Evolutionary conservation across 2,113 vertebrate species (phyloP).

Genomic region (Crotalus horridus): DNA sequence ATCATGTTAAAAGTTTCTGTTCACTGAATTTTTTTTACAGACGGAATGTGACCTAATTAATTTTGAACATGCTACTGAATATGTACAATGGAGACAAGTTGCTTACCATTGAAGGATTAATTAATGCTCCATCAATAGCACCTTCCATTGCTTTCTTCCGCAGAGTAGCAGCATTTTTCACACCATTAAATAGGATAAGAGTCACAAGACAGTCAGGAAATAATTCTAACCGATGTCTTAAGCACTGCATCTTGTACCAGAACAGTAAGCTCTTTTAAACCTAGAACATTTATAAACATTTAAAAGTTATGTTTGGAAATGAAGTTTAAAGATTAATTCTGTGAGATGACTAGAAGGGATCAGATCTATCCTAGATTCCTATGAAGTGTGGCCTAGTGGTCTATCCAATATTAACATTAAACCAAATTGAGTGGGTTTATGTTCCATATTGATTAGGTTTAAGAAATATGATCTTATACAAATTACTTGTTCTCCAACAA

Average conservation of each 20-base stretch:
- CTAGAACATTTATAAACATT: background rate
- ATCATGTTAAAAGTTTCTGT: background rate
- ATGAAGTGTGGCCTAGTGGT: background rate
- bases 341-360: background rate
- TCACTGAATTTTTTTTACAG: background rate
- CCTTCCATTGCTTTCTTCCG: slow-evolving; percentile 82
- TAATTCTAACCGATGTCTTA: slow-evolving; percentile 77
- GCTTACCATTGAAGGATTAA: slow-evolving; percentile 86
- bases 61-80: background rate
- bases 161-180: slow-evolving; percentile 81
- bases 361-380: background rate
- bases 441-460: background rate
- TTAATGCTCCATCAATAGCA: slow-evolving; percentile 74
- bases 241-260: slow-evolving; percentile 67
- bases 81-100: background rate
- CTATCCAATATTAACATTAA: background rate
- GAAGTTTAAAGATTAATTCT: background rate
- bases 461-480: background rate
- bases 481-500: background rate
- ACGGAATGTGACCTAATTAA: background rate
- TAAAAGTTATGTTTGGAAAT: background rate
- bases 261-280: background rate
- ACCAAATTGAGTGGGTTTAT: background rate
- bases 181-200: slow-evolving; percentile 81
- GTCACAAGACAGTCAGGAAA: slow-evolving; percentile 78